Evolutionary conservation across 2,888 invertebrate species (phyloP).

Genomic region (Maniola hyperantus): DNA sequence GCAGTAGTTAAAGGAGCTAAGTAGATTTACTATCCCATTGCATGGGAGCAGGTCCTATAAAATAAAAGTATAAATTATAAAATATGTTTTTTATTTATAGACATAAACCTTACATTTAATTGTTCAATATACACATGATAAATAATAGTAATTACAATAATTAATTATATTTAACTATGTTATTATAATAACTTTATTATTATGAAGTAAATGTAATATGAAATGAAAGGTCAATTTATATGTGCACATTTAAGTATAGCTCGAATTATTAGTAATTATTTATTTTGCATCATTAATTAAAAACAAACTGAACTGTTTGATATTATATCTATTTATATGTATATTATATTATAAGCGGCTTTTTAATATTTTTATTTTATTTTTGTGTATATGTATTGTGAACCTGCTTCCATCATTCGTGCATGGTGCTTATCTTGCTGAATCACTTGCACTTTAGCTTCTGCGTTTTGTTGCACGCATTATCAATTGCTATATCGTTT

Average conservation of each 20-base stretch:
- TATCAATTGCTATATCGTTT: slow-evolving; percentile 36
- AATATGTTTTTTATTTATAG: slow-evolving; percentile 32
- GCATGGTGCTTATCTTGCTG: slow-evolving; percentile 37
- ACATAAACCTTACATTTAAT: slow-evolving; percentile 1
- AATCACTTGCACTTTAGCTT: slow-evolving; percentile 40
- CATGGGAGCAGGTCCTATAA: slow-evolving; percentile 32
- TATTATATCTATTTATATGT: neutral
- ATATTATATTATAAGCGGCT: neutral
- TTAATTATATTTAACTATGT: too few species aligned
- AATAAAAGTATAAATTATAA: slow-evolving; percentile 31
- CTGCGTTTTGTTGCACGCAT: slow-evolving; percentile 36
- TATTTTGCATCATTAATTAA: neutral
- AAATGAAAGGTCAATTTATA: neutral
- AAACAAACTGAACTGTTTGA: too few species aligned
- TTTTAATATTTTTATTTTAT: neutral
- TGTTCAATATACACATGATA: neutral
- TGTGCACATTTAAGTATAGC: neutral
- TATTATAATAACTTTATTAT: too few species aligned
- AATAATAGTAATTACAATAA: neutral
- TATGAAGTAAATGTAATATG: too few species aligned
- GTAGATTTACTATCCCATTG: neutral
- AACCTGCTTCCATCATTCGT: slow-evolving; percentile 72
- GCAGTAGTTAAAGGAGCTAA: slow-evolving; percentile 20
- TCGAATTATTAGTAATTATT: too few species aligned
- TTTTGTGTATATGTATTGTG: slow-evolving; percentile 36